Percentiles rank a stretch among this genome's conserved stretches.
phyloP scores from a whole-genome alignment of 2,113 vertebrate species.

The Condylura cristata region DNA sequence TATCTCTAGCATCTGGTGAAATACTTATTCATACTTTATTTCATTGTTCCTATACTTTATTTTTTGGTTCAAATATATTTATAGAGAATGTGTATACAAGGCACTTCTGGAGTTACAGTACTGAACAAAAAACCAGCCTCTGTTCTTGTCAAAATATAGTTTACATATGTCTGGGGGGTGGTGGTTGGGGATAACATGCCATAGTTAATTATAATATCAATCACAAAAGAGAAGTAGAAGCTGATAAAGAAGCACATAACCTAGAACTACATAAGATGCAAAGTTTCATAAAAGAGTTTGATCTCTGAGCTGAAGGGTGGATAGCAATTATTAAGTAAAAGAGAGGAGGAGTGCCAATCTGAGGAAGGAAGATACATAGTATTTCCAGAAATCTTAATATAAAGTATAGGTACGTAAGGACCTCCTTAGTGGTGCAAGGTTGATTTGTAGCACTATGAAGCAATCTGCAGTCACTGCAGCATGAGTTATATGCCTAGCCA shows the following conservation, averaged over 20 bases:
- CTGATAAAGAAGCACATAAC: neutral
- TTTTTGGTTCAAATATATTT: slow-evolving; percentile 5
- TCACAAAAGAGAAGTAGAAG: neutral
- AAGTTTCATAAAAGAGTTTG: neutral
- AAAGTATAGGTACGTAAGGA: neutral
- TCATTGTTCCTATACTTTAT: neutral
- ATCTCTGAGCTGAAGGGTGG: neutral
- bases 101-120: neutral
- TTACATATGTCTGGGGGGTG: neutral
- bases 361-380: neutral
- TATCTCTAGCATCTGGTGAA: neutral
- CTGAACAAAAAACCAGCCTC: neutral
- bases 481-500: no score
- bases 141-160: neutral
- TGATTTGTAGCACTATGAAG: no score
- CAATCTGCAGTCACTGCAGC: no score
- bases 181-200: neutral
- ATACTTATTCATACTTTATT: neutral
- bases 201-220: neutral
- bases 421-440: no score
- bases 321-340: neutral
- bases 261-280: neutral
- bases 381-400: slow-evolving; percentile 11
- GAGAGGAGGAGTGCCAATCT: neutral
- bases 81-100: neutral